Evolutionary conservation across 1,140 invertebrate species (phyloP), one percentile per base, ranked within the genome.

Genomic region (Dendroctonus ponderosae): DNA sequence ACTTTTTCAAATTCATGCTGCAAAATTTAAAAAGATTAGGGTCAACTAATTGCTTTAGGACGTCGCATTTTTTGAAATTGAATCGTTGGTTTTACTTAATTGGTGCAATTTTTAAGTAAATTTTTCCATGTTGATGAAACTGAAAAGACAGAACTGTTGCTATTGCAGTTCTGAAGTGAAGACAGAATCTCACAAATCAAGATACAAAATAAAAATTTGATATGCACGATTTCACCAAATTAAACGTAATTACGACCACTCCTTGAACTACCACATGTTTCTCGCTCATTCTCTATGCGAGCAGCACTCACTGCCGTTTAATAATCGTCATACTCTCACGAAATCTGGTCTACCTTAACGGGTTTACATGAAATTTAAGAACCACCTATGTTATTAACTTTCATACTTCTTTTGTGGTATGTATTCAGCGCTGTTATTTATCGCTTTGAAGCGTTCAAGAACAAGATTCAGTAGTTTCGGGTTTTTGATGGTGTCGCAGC

Each of bases 311-410:
- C 53, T 56, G 53, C 53, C 53, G 37, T 56, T 56, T 56, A 56
- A 56, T 56, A 56, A 56, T 56, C 53, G 39, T 41, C 39, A 38
- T 56, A 56, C 53, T 56, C 53, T 56, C 53, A 56, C 53, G 53
- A 56, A 56, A 56, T 56, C 53, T 56, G 53, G 53, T 56, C 53
- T 56, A 56, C 53, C 53, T 56, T 56, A 56, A 56, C 53, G 53
- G 53, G 39, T 8, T 56, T 56, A 41, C 39, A 56, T 56, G 53
- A 56, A 56, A 56, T 40, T 56, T 40, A 41, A 56, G 39, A 40
- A 14, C 38, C 38, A 56, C 41, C 53, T 41, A 40, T 56, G 39
- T 56, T 56, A 56, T 56, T 56, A 56, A 56, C 53, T 56, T 56
- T 56, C 53, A 56, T 41, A 56, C 53, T 26, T 26, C 26, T 26